phyloP scores from a whole-genome alignment of 1,140 invertebrate species.

The Lordiphosa clarofinis region DNA sequence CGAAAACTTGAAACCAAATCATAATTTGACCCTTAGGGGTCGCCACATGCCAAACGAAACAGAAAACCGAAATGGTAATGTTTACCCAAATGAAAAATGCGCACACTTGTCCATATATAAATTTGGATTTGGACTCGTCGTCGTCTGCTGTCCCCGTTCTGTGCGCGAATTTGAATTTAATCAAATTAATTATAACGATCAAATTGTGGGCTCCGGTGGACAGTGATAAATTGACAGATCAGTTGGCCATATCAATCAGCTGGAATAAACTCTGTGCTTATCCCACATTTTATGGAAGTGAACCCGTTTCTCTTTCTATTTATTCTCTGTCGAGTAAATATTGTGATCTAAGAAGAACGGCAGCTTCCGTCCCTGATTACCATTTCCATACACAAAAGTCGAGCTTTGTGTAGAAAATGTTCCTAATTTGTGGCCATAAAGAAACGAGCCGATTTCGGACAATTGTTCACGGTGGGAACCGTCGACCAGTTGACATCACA shows the following conservation, averaged over 20 bases:
- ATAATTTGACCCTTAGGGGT: slow-evolving; percentile 73
- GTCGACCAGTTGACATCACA: slow-evolving; percentile 62
- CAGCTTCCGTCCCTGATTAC: slow-evolving; percentile 55
- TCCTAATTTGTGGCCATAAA: slow-evolving; percentile 54
- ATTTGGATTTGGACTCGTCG: slow-evolving; percentile 20
- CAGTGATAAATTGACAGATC: slow-evolving; percentile 73
- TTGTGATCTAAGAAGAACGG: slow-evolving; percentile 37
- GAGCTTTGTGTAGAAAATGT: slow-evolving; percentile 46
- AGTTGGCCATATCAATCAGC: slow-evolving; percentile 40
- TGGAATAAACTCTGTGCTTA: slow-evolving; percentile 39
- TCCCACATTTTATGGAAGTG: slow-evolving; percentile 55
- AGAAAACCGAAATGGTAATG: slow-evolving; percentile 55
- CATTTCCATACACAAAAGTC: slow-evolving; percentile 66
- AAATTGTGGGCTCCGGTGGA: slow-evolving; percentile 44
- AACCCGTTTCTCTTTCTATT: slow-evolving; percentile 28
- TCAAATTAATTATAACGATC: slow-evolving; percentile 73
- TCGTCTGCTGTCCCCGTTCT: slow-evolving; percentile 52
- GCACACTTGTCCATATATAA: slow-evolving; percentile 35
- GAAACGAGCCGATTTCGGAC: slow-evolving; percentile 40
- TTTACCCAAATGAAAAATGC: slow-evolving; percentile 55
- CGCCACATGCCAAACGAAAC: slow-evolving; percentile 56
- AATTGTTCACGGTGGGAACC: slow-evolving; percentile 73
- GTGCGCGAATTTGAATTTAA: slow-evolving; percentile 70
- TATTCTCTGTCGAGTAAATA: slow-evolving; percentile 9
- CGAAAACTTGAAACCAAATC: slow-evolving; percentile 68